Conservation (phyloP, 2,113 vertebrate species). For the Poicephalus meyeri region DNA sequence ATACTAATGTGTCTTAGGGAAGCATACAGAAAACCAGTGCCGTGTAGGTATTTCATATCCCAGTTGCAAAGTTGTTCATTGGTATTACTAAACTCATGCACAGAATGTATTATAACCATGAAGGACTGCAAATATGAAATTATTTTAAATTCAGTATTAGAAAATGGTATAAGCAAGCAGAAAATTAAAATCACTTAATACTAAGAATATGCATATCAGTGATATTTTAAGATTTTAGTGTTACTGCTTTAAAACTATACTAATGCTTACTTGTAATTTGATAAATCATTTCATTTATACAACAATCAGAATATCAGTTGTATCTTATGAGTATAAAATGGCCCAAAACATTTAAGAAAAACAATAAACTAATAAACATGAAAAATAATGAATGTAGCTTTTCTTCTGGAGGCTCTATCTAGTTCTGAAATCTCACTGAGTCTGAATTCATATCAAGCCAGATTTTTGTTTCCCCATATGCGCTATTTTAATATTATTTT, state of each 20-base stretch:
- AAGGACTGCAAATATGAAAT: not conserved
- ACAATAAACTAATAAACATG: not conserved
- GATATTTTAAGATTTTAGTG: not conserved
- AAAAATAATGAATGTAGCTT: not conserved
- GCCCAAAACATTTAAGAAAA: not conserved
- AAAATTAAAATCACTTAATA: not conserved
- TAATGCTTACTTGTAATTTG: not conserved
- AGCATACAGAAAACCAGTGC: not conserved
- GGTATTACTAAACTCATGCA: not conserved
- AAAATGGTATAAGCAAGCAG: not conserved
- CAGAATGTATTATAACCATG: not conserved
- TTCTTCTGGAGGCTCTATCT: not conserved
- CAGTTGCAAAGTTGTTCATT: not conserved
- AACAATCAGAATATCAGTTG: not conserved
- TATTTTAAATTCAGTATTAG: not conserved
- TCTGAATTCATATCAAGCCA: not conserved
- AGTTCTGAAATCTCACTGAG: not conserved
- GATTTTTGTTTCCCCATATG: not conserved
- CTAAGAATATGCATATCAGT: not conserved
- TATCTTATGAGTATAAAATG: not conserved
- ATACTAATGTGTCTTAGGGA: not conserved
- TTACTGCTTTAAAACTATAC: not conserved
- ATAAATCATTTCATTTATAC: not conserved
- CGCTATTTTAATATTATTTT: not conserved
- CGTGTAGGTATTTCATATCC: not conserved